phyloP scores from a whole-genome alignment of 2,888 invertebrate genomes.

The Torymus tubicola region DNA sequence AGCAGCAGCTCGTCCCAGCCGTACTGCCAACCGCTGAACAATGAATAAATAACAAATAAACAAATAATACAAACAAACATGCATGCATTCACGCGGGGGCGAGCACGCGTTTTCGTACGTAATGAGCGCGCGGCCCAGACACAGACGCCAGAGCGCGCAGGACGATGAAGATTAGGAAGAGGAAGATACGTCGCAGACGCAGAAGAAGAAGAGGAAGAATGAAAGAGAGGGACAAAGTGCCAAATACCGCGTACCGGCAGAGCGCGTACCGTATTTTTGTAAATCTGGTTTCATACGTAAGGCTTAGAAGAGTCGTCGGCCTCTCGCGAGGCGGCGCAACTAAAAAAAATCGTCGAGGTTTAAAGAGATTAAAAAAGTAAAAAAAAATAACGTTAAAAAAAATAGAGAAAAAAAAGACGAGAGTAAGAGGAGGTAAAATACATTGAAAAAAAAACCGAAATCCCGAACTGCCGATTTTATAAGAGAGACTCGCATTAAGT shows the following conservation, averaged over 20 bases:
- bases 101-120: too few species aligned
- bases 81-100: too few species aligned
- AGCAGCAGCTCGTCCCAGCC: too few species aligned
- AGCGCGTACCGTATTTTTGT: constrained; percentile 75
- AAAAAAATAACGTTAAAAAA: constrained; percentile 12
- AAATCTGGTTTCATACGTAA: constrained; percentile 76
- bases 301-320: constrained; percentile 65
- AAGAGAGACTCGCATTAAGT: constrained; percentile 61
- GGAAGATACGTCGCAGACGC: neutral
- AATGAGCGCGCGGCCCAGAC: too few species aligned
- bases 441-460: constrained; percentile 16
- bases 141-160: neutral
- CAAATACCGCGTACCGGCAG: constrained; percentile 70
- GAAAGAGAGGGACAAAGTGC: constrained; percentile 65
- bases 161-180: neutral
- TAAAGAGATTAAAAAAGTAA: constrained; percentile 17
- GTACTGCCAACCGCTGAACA: too few species aligned
- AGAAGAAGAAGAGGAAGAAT: constrained; percentile 7
- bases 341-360: constrained; percentile 21
- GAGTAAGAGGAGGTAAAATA: constrained; percentile 7
- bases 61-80: too few species aligned
- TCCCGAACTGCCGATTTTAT: constrained; percentile 76
- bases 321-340: constrained; percentile 25
- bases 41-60: too few species aligned
- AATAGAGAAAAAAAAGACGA: constrained; percentile 13